phyloP scores from a whole-genome alignment of 2,888 invertebrate genomes.

The Deilephila elpenor region DNA sequence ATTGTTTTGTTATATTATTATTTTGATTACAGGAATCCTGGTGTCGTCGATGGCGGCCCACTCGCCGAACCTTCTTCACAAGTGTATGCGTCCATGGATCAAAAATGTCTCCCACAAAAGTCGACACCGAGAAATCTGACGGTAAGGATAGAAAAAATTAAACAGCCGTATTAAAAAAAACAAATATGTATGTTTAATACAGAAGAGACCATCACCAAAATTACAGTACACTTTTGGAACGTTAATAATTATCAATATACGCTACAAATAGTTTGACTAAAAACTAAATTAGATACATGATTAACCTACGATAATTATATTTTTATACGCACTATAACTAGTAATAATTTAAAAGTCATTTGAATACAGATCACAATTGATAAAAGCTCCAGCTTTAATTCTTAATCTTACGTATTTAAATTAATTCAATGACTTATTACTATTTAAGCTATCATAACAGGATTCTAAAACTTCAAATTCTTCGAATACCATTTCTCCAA shows the following conservation, averaged over 20 bases:
- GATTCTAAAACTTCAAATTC: conserved; percentile 89
- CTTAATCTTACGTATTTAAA: conserved; percentile 55
- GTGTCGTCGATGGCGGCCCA: conserved; percentile 86
- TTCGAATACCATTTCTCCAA: conserved; percentile 94
- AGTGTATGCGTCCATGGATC: conserved; percentile 74
- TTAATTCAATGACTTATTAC: conserved; percentile 80
- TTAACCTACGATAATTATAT: conserved; percentile 64
- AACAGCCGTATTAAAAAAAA: conserved; percentile 47
- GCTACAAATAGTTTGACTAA: conserved; percentile 46
- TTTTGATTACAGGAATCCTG: conserved; percentile 84
- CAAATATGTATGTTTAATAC: conserved; percentile 70
- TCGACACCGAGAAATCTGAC: conserved; percentile 74
- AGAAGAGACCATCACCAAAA: conserved; percentile 77
- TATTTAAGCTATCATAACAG: conserved; percentile 85
- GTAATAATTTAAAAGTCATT: conserved; percentile 80
- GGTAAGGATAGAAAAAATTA: conserved; percentile 62
- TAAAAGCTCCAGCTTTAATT: conserved; percentile 57
- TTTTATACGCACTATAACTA: conserved; percentile 61
- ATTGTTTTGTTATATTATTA: conserved; percentile 31
- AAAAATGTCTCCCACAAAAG: conserved; percentile 70
- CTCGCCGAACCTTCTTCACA: conserved; percentile 76
- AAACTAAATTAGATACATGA: conserved; percentile 61
- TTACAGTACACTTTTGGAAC: conserved; percentile 64
- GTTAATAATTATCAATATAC: conserved; percentile 52
- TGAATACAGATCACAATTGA: conserved; percentile 80